Percentiles rank a stretch among this genome's conserved stretches.
Evolutionary conservation across 2,888 invertebrate genomes (phyloP).

Genomic region (Melikaiella ostensackeni): DNA sequence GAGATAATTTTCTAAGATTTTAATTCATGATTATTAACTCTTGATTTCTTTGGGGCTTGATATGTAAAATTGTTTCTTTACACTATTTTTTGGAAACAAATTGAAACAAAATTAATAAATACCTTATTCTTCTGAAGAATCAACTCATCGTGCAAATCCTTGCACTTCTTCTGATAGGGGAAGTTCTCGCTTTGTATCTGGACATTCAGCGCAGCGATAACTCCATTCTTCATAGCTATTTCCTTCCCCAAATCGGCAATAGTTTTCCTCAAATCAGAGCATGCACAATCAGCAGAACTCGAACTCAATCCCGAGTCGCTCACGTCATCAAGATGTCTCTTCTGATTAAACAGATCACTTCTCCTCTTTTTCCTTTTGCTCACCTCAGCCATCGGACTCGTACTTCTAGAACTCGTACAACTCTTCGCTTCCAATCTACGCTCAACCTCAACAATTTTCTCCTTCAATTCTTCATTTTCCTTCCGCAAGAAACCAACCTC

Average conservation of each 20-base stretch:
- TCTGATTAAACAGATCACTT: conserved; percentile 64
- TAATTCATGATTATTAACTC: no score
- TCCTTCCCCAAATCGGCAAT: conserved; percentile 65
- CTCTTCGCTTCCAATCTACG: conserved; percentile 55
- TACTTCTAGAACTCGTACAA: conserved; percentile 57
- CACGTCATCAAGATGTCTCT: conserved; percentile 58
- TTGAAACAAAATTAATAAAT: conserved; percentile 41
- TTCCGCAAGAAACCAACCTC: background rate
- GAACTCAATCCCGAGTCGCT: conserved; percentile 44
- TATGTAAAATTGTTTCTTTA: no score
- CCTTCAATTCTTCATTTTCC: conserved; percentile 51
- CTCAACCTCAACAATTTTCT: conserved; percentile 54
- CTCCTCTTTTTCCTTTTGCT: conserved; percentile 58
- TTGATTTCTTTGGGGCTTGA: no score
- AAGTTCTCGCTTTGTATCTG: conserved; percentile 67
- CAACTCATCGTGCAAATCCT: conserved; percentile 65
- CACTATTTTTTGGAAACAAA: background rate
- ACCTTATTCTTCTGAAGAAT: conserved; percentile 61
- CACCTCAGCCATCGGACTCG: conserved; percentile 59
- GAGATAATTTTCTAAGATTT: no score
- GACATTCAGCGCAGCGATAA: conserved; percentile 67
- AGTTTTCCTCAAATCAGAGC: conserved; percentile 55
- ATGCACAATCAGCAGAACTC: conserved; percentile 47
- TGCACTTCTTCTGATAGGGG: conserved; percentile 68
- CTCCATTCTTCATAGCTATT: conserved; percentile 66